Evolutionary conservation across 2,888 invertebrate species (phyloP).

Genomic region (Euplexia lucipara): DNA sequence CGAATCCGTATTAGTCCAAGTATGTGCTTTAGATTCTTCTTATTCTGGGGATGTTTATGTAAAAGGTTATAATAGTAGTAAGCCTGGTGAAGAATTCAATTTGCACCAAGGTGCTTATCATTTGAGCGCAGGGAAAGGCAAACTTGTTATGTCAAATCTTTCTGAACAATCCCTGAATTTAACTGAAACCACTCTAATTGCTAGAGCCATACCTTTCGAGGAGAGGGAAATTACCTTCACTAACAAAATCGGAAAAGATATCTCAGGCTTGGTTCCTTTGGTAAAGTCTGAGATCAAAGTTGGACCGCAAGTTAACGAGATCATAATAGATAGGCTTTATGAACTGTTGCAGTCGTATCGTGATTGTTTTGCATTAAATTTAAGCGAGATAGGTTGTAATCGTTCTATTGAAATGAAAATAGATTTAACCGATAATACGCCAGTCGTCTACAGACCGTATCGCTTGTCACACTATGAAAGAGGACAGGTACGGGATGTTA

Average conservation of each 20-base stretch:
- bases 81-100: background rate
- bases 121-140: background rate
- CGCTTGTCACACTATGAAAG: background rate
- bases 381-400: slow-evolving; percentile 2
- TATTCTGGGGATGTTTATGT: too few relatives aligned
- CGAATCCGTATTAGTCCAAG: background rate
- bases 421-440: background rate
- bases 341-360: too few relatives aligned
- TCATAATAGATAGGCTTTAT: too few relatives aligned
- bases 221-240: too few relatives aligned
- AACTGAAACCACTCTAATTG: too few relatives aligned
- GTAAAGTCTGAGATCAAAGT: too few relatives aligned
- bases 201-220: too few relatives aligned
- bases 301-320: too few relatives aligned
- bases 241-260: too few relatives aligned
- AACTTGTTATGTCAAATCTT: background rate
- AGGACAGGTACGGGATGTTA: slow-evolving; percentile 1
- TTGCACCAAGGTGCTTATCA: background rate
- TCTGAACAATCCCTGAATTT: background rate
- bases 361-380: background rate
- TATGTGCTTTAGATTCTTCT: background rate
- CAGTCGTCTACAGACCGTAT: too few relatives aligned
- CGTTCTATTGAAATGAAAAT: background rate
- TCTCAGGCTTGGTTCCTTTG: too few relatives aligned
- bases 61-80: too few relatives aligned